A percentile compares a stretch with the other conserved stretches of the same genome.
These are phyloP conservation scores for Pilophorus perplexus DNA, from an alignment of 2,888 invertebrate genomes.

Conservation along the genomic window DNA sequence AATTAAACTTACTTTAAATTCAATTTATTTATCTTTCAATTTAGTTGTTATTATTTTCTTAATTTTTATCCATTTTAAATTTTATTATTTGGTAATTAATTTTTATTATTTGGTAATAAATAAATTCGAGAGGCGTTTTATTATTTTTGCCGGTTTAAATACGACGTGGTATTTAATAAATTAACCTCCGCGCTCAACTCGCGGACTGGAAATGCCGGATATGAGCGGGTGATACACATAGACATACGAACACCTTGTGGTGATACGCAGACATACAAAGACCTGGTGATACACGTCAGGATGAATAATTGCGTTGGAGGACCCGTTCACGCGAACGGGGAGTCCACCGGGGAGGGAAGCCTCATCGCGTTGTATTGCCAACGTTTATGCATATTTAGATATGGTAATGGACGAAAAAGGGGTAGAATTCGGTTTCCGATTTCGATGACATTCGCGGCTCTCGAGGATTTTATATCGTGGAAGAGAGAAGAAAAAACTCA, in stretches of 20 bases:
- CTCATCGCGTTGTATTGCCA: constrained; percentile 1
- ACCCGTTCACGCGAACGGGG: constrained; percentile 19
- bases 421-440: constrained; percentile 29
- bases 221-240: too few species aligned
- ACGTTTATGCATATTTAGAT: constrained; percentile 32
- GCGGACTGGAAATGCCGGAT: constrained; percentile 5
- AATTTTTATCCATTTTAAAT: too few species aligned
- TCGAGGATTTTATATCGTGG: constrained; percentile 15
- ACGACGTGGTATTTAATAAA: constrained; percentile 6
- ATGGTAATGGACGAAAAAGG: background rate
- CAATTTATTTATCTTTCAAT: too few species aligned
- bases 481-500: constrained; percentile 1
- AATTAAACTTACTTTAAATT: too few species aligned
- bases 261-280: constrained; percentile 2
- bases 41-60: too few species aligned
- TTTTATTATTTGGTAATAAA: too few species aligned
- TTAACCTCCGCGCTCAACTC: constrained; percentile 5
- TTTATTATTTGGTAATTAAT: too few species aligned
- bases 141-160: too few species aligned
- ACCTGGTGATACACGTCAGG: constrained; percentile 9
- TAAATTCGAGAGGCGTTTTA: too few species aligned
- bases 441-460: too few species aligned
- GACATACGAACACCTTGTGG: too few species aligned
- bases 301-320: constrained; percentile 9
- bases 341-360: too few species aligned